phyloP scores from a whole-genome alignment of 2,888 invertebrate species.

The Chrysopilus asiliformis region DNA sequence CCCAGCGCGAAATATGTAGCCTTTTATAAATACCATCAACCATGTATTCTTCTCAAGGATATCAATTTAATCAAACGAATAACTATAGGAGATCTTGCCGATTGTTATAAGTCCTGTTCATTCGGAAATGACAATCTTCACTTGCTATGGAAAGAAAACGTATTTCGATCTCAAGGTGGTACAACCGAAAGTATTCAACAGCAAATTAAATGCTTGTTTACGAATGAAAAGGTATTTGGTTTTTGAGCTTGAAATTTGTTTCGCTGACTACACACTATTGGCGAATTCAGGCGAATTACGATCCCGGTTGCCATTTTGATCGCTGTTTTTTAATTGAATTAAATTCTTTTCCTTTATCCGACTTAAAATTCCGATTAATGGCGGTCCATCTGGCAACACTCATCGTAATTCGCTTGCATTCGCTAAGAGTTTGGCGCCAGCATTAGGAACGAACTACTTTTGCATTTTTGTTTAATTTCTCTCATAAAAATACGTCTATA shows the following conservation, averaged over 20 bases:
- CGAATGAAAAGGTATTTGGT: constrained; percentile 5
- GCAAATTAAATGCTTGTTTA: constrained; percentile 8
- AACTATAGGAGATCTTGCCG: constrained; percentile 10
- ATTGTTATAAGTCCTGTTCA: constrained; percentile 9
- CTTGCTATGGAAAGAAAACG: constrained; percentile 8
- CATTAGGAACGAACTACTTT: too few species aligned
- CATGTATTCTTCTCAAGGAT: constrained; percentile 13
- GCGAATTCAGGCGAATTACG: neutral
- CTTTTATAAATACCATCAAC: constrained; percentile 13
- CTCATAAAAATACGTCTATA: too few species aligned
- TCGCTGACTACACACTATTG: neutral
- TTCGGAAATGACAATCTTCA: constrained; percentile 9
- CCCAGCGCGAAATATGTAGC: constrained; percentile 13
- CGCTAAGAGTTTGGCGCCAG: too few species aligned
- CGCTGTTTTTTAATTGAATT: too few species aligned
- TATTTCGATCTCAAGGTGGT: constrained; percentile 5
- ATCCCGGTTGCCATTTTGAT: too few species aligned
- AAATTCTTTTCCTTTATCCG: too few species aligned
- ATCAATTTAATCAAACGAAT: constrained; percentile 12
- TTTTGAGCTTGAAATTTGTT: neutral
- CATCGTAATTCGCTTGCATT: too few species aligned
- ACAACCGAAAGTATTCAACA: constrained; percentile 7
- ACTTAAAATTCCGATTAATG: too few species aligned
- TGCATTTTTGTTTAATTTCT: too few species aligned
- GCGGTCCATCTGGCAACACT: too few species aligned